Base-by-base conservation (phyloP, 2,797 vertebrate species). In the Myripristis jacobus region DNA sequence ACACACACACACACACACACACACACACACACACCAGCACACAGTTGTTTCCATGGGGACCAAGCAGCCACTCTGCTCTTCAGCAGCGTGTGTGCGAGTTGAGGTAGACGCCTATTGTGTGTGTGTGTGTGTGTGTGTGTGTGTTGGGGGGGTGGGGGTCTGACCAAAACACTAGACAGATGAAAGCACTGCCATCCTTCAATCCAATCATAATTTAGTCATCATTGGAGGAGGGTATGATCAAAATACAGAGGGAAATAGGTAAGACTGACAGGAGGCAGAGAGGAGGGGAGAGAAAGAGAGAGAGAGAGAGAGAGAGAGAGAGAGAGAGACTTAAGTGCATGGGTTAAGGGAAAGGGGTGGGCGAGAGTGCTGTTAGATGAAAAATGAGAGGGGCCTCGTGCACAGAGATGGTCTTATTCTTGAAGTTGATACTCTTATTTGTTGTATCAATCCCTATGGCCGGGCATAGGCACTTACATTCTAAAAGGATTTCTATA, bases 131-230 rank as follows among this genome's bases (percentile, higher is more conserved):
- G n/a, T n/a, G n/a, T n/a, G n/a, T n/a, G n/a, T n/a, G n/a, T n/a
- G n/a, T n/a, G n/a, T n/a, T n/a, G 75, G 89, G 80, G 47, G 79
- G 81, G 86, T 85, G 82, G 84, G 66, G 67, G n/a, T n/a, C n/a
- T n/a, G n/a, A n/a, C n/a, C 83, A 75, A 81, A 86, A 77, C 87
- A 91, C 87, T 92, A 94, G 87, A 86, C 88, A 95, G 95, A 96
- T 96, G 95, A 96, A 96, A 96, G 95, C 93, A 79, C 83, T 92
- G 92, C 93, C 94, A 91, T 95, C 94, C 94, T 96, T 94, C 95
- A 95, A 93, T 91, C 91, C 93, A 94, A 95, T 95, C 94, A 94
- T 96, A 95, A 96, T 97, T 96, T 96, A 96, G 94, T 95, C 94
- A 96, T 96, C 95, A 95, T 87, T 73, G 88, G 89, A 91, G 91